phyloP scores from a whole-genome alignment of 2,113 vertebrate genomes.

The Rhineura floridana region DNA sequence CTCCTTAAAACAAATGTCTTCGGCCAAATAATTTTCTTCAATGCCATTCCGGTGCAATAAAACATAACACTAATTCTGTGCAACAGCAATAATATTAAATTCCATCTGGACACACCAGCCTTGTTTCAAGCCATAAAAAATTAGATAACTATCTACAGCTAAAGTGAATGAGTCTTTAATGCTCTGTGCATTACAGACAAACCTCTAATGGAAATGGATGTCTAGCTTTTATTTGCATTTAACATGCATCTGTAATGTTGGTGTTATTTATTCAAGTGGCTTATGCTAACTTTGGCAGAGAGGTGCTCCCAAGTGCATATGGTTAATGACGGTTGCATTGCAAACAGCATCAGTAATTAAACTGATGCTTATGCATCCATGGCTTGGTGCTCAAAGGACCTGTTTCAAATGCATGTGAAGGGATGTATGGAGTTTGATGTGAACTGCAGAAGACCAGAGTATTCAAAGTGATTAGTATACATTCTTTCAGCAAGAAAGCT shows the following conservation, averaged over 20 bases:
- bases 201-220: constrained; percentile 63
- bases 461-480: background rate
- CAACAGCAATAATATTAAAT: background rate
- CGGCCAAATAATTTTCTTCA: constrained; percentile 19
- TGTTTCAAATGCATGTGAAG: background rate
- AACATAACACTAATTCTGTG: background rate
- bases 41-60: background rate
- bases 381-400: background rate
- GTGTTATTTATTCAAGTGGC: constrained; percentile 18
- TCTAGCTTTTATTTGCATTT: constrained; percentile 35
- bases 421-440: no score
- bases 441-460: background rate
- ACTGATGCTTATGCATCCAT: background rate
- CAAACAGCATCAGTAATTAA: fast-evolving
- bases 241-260: background rate
- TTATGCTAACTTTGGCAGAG: constrained; percentile 2
- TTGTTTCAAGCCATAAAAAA: constrained; percentile 45
- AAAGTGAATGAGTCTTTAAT: constrained; percentile 62
- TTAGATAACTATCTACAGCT: constrained; percentile 64
- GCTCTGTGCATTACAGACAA: constrained; percentile 43
- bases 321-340: background rate
- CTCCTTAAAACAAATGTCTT: fast-evolving
- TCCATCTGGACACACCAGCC: constrained; percentile 40
- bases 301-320: background rate
- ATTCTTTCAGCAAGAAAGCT: background rate